Percentiles rank a stretch among this genome's conserved stretches.
These are phyloP conservation scores for Pogoniulus pusillus DNA, from an alignment of 2,797 vertebrate species.

Conservation along the genomic window DNA sequence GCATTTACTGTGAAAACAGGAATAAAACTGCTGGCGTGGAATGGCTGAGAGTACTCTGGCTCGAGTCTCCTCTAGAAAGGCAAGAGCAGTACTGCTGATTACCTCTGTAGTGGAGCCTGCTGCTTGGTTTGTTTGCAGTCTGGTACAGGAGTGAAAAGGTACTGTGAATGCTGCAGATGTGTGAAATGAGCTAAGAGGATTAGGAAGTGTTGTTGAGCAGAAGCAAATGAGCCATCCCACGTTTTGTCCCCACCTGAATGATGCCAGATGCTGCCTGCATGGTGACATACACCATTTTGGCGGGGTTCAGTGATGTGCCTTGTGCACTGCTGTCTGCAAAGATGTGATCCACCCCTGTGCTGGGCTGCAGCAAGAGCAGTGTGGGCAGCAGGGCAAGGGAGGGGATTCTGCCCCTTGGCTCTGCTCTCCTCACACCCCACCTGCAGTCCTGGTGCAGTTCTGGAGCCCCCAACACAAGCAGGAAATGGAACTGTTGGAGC, in stretches of 20 bases:
- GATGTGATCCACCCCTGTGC: neutral
- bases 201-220: neutral
- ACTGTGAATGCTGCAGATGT: neutral
- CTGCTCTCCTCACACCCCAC: no score
- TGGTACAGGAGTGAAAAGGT: neutral
- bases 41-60: neutral
- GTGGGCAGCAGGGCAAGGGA: no score
- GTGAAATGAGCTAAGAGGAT: neutral
- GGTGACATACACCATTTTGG: neutral
- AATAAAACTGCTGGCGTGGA: neutral
- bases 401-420: no score
- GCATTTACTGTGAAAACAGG: neutral
- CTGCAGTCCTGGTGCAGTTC: no score
- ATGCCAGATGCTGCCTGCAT: neutral
- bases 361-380: no score
- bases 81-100: neutral
- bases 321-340: accelerated
- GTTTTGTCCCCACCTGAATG: neutral
- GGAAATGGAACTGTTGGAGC: no score
- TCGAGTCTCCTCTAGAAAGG: neutral
- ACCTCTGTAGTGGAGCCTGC: neutral
- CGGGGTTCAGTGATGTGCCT: neutral
- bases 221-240: neutral
- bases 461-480: no score
- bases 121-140: neutral